Percentiles rank a stretch among this genome's conserved stretches.
These are phyloP conservation scores for Meleagris gallopavo DNA, from an alignment of 2,113 vertebrate species.

Conservation along the genomic window DNA sequence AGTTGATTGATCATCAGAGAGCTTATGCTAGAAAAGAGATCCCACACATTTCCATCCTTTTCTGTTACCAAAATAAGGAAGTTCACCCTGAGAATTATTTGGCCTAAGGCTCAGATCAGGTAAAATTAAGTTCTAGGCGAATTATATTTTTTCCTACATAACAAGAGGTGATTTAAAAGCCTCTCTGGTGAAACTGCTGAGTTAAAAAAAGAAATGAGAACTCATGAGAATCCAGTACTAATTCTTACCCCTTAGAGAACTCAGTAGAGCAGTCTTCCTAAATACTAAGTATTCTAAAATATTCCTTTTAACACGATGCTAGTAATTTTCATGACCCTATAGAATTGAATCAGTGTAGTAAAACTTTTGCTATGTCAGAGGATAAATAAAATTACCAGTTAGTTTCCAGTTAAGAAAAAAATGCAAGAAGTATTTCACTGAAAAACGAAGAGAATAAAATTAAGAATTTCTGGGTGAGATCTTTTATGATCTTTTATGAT, in stretches of 20 bases:
- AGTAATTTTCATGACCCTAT: background rate
- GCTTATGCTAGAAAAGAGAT: background rate
- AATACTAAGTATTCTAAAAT: background rate
- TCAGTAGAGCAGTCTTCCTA: background rate
- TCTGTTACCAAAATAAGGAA: slow-evolving; percentile 24
- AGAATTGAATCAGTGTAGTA: background rate
- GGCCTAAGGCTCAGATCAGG: slow-evolving; percentile 31
- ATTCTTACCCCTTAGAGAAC: background rate
- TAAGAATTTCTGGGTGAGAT: background rate
- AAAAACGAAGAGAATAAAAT: background rate
- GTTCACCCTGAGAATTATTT: slow-evolving; percentile 20
- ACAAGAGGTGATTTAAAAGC: slow-evolving; percentile 19
- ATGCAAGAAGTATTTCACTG: background rate
- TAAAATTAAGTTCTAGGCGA: slow-evolving; percentile 31
- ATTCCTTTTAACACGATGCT: background rate
- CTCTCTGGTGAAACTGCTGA: background rate
- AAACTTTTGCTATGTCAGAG: background rate
- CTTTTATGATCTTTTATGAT: background rate
- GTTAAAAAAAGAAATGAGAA: background rate
- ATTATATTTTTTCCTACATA: background rate
- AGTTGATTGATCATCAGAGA: background rate
- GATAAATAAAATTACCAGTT: background rate
- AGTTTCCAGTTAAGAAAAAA: background rate
- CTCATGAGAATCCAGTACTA: background rate
- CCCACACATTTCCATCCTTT: background rate